phyloP scores from a whole-genome alignment of 2,888 invertebrate genomes.

The Lissocephala sabroskyi region DNA sequence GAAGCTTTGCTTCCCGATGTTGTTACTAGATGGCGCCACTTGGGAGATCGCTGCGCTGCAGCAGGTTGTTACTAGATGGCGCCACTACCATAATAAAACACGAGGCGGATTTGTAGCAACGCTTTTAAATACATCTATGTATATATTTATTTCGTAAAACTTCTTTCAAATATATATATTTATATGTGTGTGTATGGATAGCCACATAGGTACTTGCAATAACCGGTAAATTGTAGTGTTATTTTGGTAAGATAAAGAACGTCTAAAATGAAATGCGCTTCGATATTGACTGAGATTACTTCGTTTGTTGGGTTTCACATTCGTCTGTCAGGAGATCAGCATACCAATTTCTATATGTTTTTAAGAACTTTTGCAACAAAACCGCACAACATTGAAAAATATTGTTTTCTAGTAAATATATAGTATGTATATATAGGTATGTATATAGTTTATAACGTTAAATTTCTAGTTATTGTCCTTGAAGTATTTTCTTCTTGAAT shows the following conservation, averaged over 20 bases:
- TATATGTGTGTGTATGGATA: conserved; percentile 12
- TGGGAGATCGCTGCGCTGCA: no score
- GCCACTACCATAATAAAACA: no score
- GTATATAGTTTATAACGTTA: conserved; percentile 40
- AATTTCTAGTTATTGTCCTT: conserved; percentile 62
- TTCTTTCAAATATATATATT: conserved; percentile 29
- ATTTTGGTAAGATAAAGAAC: conserved; percentile 50
- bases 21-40: no score
- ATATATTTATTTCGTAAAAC: conserved; percentile 48
- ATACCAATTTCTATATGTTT: conserved; percentile 40
- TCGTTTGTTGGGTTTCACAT: conserved; percentile 10
- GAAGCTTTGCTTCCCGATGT: no score
- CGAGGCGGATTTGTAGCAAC: no score
- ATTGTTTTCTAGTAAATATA: conserved; percentile 31
- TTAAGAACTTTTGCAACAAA: conserved; percentile 25
- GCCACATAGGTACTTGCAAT: conserved; percentile 26
- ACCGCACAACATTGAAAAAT: conserved; percentile 37
- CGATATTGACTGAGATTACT: conserved; percentile 43
- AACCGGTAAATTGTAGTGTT: conserved; percentile 41
- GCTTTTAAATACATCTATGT: conserved; percentile 46
- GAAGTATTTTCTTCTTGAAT: conserved; percentile 2
- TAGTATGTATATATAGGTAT: no score
- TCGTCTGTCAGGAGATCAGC: conserved; percentile 39
- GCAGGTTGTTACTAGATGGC: no score
- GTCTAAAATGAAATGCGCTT: conserved; percentile 51